Base-by-base conservation (phyloP, 1,140 invertebrate species). In the Myzus persicae region DNA sequence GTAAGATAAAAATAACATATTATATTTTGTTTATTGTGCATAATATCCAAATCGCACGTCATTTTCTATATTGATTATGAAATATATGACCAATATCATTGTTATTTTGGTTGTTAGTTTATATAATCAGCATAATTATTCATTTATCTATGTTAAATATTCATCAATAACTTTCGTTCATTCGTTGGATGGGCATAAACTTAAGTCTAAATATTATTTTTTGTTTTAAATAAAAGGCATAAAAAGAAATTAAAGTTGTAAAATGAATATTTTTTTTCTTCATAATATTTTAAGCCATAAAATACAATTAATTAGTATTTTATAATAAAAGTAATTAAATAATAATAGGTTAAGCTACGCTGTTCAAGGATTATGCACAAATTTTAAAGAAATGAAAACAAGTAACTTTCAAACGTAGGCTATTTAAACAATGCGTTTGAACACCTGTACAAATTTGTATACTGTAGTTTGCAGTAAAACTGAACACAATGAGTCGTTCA, bases 371-470 rank as follows among this genome's bases (percentile, higher is more conserved):
- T 7, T 82, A 31, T 84, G 3, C 24, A 24, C 7, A 14, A 11
- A 42, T 26, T 42, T 84, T 40, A 84, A 87, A 87, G 85, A 87
- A 87, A 87, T 5, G 26, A 87, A 40, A 46, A 42, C 42, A 44
- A 46, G 31, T 26, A n/a, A 85, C 42, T 44, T 85, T 42, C 40
- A 44, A 87, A 46, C n/a, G 42, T n/a, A 87, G 14, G 18, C 24
- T 87, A 9, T 87, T 87, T 87, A 46, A 87, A 87, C 31, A 87
- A 87, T 87, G 18, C 31, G 46, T 87, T 87, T 46, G 14, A n/a
- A 87, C 87, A 89, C 87, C 87, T 89, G 87, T 89, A 38, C n/a
- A 89, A 89, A 89, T 51, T 84, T 46, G 5, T 46, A 36, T 87
- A 24, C 14, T 18, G 31, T 87, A 48, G 84, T 85, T 44, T 46